phyloP scores from a whole-genome alignment of 2,113 vertebrate species.

The Coreoperca whiteheadi region DNA sequence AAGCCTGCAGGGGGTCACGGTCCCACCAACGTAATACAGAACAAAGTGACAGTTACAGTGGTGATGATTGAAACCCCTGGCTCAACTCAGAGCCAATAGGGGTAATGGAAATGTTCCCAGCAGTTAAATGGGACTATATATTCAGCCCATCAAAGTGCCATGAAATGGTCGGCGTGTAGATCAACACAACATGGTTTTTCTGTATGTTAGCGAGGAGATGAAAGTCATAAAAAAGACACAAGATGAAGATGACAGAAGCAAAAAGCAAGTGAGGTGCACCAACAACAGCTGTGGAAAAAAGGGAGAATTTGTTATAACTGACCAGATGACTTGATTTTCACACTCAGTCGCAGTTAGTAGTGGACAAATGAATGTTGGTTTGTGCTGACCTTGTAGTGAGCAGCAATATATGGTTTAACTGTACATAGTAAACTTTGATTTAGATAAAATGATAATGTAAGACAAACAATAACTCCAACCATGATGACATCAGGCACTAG shows the following conservation, averaged over 20 bases:
- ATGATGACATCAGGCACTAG: slow-evolving; percentile 25
- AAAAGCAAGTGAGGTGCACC: slow-evolving; percentile 16
- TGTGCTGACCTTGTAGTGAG: slow-evolving; percentile 34
- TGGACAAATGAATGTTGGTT: slow-evolving; percentile 37
- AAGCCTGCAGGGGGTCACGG: slow-evolving; percentile 59
- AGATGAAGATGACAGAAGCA: slow-evolving; percentile 42
- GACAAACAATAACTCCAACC: slow-evolving; percentile 53
- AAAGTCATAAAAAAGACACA: slow-evolving; percentile 36
- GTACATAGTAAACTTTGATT: slow-evolving; percentile 75
- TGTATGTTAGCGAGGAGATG: slow-evolving; percentile 33
- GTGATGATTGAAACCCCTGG: slow-evolving; percentile 60
- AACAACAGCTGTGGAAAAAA: slow-evolving; percentile 11
- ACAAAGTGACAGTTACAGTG: slow-evolving; percentile 64
- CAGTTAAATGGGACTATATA: slow-evolving; percentile 68
- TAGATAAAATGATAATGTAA: slow-evolving; percentile 61
- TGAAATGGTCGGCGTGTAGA: slow-evolving; percentile 49
- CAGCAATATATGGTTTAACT: slow-evolving; percentile 70
- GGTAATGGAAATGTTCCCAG: slow-evolving; percentile 70
- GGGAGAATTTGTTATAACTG: slow-evolving; percentile 26
- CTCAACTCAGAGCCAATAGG: slow-evolving; percentile 51
- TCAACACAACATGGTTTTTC: slow-evolving; percentile 53
- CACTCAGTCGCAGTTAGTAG: not conserved
- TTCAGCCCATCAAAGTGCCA: slow-evolving; percentile 66
- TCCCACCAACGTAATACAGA: slow-evolving; percentile 47
- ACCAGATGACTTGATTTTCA: slow-evolving; percentile 30